phyloP scores from a whole-genome alignment of 2,797 vertebrate genomes.

The Coregonus ussuriensis region DNA sequence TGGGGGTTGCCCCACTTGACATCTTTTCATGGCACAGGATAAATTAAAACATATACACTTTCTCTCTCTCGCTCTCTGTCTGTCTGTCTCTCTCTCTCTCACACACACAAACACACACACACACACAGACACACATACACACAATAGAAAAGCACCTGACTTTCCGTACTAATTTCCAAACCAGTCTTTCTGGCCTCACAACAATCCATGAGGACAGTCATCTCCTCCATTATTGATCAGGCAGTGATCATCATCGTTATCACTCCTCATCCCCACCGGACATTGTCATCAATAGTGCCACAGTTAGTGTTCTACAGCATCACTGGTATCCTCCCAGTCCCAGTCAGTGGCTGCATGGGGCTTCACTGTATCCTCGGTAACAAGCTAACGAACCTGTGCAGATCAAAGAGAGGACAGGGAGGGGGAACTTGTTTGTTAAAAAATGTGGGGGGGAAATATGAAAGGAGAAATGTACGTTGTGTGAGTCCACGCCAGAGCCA shows the following conservation, averaged over 20 bases:
- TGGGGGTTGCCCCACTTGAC: constrained; percentile 47
- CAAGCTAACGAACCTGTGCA: constrained; percentile 76
- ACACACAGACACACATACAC: constrained; percentile 12
- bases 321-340: constrained; percentile 13
- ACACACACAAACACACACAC: constrained; percentile 19
- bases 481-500: constrained; percentile 79
- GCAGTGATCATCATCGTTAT: constrained; percentile 12
- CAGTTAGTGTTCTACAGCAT: constrained; percentile 1
- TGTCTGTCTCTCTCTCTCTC: constrained; percentile 17
- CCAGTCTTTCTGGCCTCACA: constrained; percentile 18
- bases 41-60: constrained; percentile 54
- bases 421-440: constrained; percentile 53
- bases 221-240: constrained; percentile 1
- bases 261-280: background rate
- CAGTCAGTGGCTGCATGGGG: constrained; percentile 52
- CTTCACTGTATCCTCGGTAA: constrained; percentile 75
- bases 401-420: constrained; percentile 71
- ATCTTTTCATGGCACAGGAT: constrained; percentile 53
- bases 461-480: constrained; percentile 75
- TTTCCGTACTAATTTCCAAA: constrained; percentile 21
- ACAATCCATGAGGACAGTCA: constrained; percentile 36
- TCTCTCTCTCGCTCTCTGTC: constrained; percentile 29
- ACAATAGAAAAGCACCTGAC: constrained; percentile 35
- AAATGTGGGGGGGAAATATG: constrained; percentile 66
- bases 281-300: constrained; percentile 23